Conservation (phyloP, 2,113 vertebrate species). For the Delphinapterus leucas region DNA sequence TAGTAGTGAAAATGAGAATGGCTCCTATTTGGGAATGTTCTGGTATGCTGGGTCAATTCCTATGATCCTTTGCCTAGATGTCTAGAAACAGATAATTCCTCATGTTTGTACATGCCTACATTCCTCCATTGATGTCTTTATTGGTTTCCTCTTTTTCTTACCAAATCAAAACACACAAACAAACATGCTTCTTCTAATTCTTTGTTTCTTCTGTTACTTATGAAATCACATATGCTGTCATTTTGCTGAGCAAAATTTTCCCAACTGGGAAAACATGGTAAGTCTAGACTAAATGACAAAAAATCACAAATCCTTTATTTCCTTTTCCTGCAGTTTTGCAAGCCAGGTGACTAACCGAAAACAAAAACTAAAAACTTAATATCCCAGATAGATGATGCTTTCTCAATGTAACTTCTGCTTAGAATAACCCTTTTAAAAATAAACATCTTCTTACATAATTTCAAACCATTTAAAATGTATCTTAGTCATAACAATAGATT, state of each 20-base stretch:
- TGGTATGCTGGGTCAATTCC: not conserved
- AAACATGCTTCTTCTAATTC: not conserved
- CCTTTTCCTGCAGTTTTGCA: not conserved
- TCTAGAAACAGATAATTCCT: not conserved
- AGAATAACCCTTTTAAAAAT: not conserved
- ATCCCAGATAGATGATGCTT: not conserved
- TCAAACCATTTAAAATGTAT: not conserved
- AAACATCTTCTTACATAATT: not conserved
- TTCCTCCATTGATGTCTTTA: not conserved
- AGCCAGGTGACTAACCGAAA: not conserved
- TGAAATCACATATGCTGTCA: not conserved
- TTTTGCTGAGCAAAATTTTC: not conserved
- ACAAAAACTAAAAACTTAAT: not conserved
- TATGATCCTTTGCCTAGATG: not conserved
- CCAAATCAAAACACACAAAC: not conserved
- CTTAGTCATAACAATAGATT: not conserved
- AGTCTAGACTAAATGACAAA: not conserved
- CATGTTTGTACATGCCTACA: fast-evolving
- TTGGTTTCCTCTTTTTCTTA: not conserved
- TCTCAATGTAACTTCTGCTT: not conserved
- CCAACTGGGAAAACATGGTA: not conserved
- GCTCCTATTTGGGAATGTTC: not conserved
- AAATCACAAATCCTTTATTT: not conserved
- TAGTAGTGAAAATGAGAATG: not conserved
- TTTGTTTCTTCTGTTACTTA: not conserved